Evolutionary conservation across 2,888 invertebrate genomes (phyloP).

Genomic region (Sturmia bella): DNA sequence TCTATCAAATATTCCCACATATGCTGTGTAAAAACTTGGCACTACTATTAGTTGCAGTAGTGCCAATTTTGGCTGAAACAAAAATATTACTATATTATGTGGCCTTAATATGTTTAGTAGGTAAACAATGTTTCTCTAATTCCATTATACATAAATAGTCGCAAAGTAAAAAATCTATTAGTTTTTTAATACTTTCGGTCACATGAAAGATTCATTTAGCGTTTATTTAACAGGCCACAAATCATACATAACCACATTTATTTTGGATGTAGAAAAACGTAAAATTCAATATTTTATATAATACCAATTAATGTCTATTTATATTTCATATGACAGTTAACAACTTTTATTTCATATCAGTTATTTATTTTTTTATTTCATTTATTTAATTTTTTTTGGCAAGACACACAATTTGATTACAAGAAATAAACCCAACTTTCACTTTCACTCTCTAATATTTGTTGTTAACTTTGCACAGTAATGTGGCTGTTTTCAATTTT

Average conservation of each 20-base stretch:
- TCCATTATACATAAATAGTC: too few species aligned
- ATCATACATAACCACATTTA: slow-evolving; percentile 33
- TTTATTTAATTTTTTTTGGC: slow-evolving; percentile 34
- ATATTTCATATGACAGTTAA: slow-evolving; percentile 65
- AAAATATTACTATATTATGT: too few species aligned
- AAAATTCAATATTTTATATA: slow-evolving; percentile 30
- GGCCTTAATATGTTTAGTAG: too few species aligned
- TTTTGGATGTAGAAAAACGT: slow-evolving; percentile 11
- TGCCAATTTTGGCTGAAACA: too few species aligned
- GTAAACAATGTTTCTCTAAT: too few species aligned
- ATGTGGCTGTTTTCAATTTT: slow-evolving; percentile 35
- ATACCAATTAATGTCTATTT: slow-evolving; percentile 66
- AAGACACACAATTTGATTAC: slow-evolving; percentile 58
- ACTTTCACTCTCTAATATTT: slow-evolving; percentile 63
- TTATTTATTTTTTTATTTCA: slow-evolving; percentile 10
- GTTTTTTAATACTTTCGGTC: too few species aligned
- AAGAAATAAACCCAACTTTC: slow-evolving; percentile 60
- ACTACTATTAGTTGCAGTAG: too few species aligned
- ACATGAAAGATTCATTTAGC: too few species aligned
- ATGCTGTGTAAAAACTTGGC: too few species aligned
- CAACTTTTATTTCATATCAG: slow-evolving; percentile 42
- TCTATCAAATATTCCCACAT: too few species aligned
- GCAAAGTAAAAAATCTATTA: too few species aligned
- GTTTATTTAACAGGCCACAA: neutral
- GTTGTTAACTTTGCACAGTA: neutral